phyloP scores from a whole-genome alignment of 2,113 vertebrate species.

The Dendrocopos noguchii region DNA sequence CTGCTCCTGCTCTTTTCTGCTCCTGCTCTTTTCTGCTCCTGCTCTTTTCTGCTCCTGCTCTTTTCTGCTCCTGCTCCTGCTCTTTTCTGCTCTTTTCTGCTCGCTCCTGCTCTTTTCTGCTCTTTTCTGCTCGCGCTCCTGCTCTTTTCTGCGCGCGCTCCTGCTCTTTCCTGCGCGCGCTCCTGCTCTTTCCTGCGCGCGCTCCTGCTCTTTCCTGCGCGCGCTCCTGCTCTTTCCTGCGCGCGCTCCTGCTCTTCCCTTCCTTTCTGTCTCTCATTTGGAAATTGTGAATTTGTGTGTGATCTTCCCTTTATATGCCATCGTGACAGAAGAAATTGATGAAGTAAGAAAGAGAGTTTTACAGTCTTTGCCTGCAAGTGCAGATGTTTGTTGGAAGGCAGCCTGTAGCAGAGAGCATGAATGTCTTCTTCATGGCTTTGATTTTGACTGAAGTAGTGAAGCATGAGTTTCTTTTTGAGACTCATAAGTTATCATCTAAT shows the following conservation, averaged over 20 bases:
- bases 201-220: background rate
- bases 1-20: background rate
- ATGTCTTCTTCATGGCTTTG: background rate
- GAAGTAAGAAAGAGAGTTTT: background rate
- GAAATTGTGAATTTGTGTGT: background rate
- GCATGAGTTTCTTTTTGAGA: background rate
- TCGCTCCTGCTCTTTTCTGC: too few relatives aligned
- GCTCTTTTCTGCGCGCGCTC: background rate
- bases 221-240: background rate
- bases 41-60: background rate
- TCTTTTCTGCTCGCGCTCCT: background rate
- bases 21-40: background rate
- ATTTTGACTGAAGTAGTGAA: background rate
- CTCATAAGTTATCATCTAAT: background rate
- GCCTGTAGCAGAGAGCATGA: fast-evolving
- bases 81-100: background rate
- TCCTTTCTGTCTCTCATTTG: background rate
- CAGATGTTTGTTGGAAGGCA: background rate
- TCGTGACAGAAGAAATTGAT: background rate
- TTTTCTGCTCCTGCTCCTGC: background rate
- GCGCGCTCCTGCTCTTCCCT: too few relatives aligned
- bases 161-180: background rate
- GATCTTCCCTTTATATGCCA: background rate
- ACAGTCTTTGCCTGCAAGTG: background rate
- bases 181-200: too few relatives aligned